Evolutionary conservation across 1,140 invertebrate genomes (phyloP), one percentile per base, ranked within the genome.

Genomic region (Eumeta japonica): DNA sequence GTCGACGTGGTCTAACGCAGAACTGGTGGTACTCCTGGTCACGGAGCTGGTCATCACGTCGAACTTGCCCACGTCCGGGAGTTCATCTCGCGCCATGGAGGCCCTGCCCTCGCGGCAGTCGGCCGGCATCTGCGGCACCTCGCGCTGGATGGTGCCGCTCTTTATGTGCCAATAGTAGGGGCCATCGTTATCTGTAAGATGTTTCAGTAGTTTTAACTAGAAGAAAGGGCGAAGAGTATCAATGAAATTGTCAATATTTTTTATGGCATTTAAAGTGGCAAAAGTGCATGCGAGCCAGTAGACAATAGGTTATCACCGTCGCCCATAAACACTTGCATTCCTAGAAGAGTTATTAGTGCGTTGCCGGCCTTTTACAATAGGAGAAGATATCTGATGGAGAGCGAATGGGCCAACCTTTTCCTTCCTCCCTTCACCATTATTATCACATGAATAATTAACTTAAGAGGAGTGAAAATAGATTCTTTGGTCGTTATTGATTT

Each of bases 141-240:
- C 91, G 33, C 94, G 80, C 62, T 97, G 94, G 55, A 97, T 97
- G 1, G 93, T 97, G 7, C 95, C 95, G 62, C 91, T 96, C 71
- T 96, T 95, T 54, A 97, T 94, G 75, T 98, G 95, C 94, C 94
- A 98, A 68, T 95, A 98, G 71, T 97, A 97, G 2, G 92, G 88
- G 10, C 92, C 92, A 64, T 90, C 87, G 55, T 89, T 90, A 77
- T 95, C 93, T 92, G 76, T 10, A 48, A 53, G 11, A 24, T 10
- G 14, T 24, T 24, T 24, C 5, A 24, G n/a, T 5, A 24, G n/a
- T 7, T 24, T 24, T 24, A n/a, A 24, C n/a, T 24, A 24, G 20
- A 7, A 24, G n/a, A 27, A 27, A 10, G 24, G 24, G 24, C n/a
- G 24, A 27, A 27, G n/a, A 10, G n/a, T 27, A 10, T n/a, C n/a